Conservation (phyloP, 2,797 vertebrate genomes). For the Pyrrhura leucotis region DNA sequence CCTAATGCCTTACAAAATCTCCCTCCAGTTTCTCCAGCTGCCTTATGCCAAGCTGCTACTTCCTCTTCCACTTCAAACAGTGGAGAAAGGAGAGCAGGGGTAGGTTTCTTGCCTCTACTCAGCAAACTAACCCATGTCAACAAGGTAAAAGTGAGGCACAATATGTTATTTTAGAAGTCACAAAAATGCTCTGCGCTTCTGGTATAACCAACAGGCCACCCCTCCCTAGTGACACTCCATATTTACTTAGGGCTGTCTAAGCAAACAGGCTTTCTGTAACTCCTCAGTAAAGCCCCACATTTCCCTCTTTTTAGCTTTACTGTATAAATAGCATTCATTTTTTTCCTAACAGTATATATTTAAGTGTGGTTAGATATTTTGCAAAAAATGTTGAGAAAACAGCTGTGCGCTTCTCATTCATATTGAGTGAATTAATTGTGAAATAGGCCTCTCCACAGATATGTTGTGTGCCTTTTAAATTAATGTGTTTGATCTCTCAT, state of each 20-base stretch:
- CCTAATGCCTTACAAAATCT: not conserved
- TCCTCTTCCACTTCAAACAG: accelerated
- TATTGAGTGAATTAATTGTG: not conserved
- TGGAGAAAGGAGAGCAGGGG: accelerated
- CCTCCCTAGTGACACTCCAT: not conserved
- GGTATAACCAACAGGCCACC: not conserved
- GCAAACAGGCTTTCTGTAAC: not conserved
- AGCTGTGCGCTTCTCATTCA: not conserved
- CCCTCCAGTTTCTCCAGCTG: not conserved
- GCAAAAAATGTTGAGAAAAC: not conserved
- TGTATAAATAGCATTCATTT: not conserved
- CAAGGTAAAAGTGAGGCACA: not conserved
- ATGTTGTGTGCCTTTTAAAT: not conserved
- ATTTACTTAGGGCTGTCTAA: not conserved
- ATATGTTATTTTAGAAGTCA: not conserved
- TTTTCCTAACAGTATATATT: not conserved
- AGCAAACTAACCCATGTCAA: not conserved
- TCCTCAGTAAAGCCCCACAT: not conserved
- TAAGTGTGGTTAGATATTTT: not conserved
- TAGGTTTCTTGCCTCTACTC: not conserved
- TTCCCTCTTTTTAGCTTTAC: not conserved
- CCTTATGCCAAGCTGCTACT: not conserved
- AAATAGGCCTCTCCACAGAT: not conserved
- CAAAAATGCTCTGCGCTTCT: not conserved
- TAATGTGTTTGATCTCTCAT: not conserved